Evolutionary conservation across 2,113 vertebrate species (phyloP).

Genomic region (Hypanus sabinus): DNA sequence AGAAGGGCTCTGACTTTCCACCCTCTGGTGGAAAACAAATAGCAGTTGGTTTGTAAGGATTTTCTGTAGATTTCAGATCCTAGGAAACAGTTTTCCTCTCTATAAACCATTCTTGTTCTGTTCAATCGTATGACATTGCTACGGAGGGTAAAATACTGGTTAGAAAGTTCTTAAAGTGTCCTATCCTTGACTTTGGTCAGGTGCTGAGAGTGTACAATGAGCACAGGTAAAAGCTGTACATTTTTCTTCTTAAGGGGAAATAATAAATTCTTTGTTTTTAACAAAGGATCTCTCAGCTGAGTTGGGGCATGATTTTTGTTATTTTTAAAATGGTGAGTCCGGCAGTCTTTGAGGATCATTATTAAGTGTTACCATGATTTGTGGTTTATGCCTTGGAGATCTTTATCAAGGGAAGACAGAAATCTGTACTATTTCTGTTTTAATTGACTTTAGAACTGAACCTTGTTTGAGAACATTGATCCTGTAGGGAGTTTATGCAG

Average conservation of each 20-base stretch:
- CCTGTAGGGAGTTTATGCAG: neutral
- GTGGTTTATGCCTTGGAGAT: neutral
- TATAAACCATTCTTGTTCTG: neutral
- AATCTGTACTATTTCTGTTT: neutral
- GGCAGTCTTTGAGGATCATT: neutral
- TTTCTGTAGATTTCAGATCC: neutral
- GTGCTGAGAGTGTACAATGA: neutral
- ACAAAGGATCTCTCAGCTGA: neutral
- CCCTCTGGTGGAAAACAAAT: slow-evolving; percentile 22
- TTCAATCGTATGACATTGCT: neutral
- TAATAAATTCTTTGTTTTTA: slow-evolving; percentile 34
- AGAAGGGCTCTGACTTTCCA: neutral
- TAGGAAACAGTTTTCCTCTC: slow-evolving; percentile 9
- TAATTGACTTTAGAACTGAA: neutral
- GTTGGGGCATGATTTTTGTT: neutral
- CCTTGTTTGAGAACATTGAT: neutral
- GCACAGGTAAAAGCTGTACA: neutral
- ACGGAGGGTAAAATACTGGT: neutral
- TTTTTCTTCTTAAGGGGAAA: neutral
- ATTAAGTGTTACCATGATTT: neutral
- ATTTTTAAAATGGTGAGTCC: neutral
- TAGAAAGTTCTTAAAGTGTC: neutral
- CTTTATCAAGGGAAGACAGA: neutral
- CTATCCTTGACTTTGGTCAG: neutral
- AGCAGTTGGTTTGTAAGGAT: neutral